phyloP scores from a whole-genome alignment of 2,797 vertebrate genomes.

The Gastrophryne carolinensis region DNA sequence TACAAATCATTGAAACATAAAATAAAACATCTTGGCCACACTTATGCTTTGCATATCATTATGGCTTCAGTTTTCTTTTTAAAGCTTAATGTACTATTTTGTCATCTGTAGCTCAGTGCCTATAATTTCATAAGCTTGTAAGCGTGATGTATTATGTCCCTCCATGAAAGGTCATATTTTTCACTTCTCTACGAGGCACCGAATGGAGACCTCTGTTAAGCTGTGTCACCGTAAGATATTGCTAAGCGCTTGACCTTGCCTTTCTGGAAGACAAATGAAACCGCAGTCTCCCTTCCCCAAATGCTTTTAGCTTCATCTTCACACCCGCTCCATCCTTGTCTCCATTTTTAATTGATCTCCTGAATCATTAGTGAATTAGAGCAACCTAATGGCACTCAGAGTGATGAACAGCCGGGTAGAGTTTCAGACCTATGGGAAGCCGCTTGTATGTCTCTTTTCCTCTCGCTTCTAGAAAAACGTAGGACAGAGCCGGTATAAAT shows the following conservation, averaged over 20 bases:
- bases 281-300: constrained; percentile 45
- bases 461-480: constrained; percentile 43
- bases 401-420: constrained; percentile 55
- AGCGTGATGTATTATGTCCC: constrained; percentile 44
- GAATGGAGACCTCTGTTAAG: constrained; percentile 53
- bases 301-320: constrained; percentile 54
- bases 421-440: constrained; percentile 43
- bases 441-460: constrained; percentile 38
- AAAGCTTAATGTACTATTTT: not conserved
- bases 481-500: constrained; percentile 43
- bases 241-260: constrained; percentile 52
- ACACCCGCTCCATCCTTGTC: constrained; percentile 41
- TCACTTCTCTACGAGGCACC: constrained; percentile 49
- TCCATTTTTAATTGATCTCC: constrained; percentile 60
- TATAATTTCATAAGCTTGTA: not conserved
- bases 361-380: constrained; percentile 54
- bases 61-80: no score
- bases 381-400: constrained; percentile 36
- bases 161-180: constrained; percentile 50
- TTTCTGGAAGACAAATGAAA: constrained; percentile 59
- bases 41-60: no score
- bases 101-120: not conserved
- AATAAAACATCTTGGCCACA: no score
- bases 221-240: constrained; percentile 53
- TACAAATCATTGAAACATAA: no score